Conservation (phyloP, 2,888 invertebrate species). For the Apodemia duryi region DNA sequence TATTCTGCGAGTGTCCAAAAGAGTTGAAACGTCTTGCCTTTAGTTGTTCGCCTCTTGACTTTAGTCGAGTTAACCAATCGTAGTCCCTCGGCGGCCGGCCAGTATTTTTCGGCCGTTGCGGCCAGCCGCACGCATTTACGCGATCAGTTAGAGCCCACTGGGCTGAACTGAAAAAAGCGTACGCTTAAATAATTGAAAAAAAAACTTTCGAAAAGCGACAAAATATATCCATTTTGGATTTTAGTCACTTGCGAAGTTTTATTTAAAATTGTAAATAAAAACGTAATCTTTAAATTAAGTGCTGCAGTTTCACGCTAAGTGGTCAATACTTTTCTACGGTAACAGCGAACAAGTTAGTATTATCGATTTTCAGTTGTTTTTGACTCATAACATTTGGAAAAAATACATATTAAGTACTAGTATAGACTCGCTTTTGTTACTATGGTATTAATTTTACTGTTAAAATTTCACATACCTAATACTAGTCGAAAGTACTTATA, state of each 20-base stretch:
- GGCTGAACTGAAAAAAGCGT: conserved; percentile 51
- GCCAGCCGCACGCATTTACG: conserved; percentile 44
- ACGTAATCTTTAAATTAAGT: conserved; percentile 4
- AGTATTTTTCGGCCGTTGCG: conserved; percentile 43
- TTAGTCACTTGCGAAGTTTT: conserved; percentile 12
- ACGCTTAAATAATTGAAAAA: conserved; percentile 19
- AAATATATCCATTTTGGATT: conserved; percentile 12
- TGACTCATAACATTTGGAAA: conserved; percentile 1
- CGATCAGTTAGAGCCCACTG: conserved; percentile 51
- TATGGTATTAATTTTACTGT: too few relatives aligned
- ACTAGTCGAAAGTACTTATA: too few relatives aligned
- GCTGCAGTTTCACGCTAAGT: not conserved
- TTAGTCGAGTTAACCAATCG: not conserved
- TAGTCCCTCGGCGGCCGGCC: conserved; percentile 7
- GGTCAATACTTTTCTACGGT: conserved; percentile 7
- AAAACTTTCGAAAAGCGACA: conserved; percentile 19
- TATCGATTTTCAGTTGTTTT: conserved; percentile 7
- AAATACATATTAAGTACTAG: not conserved
- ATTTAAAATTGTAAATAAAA: not conserved
- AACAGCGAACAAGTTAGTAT: not conserved
- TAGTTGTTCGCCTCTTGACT: not conserved
- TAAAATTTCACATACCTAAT: too few relatives aligned
- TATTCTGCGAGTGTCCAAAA: not conserved
- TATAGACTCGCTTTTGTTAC: too few relatives aligned
- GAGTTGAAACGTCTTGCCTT: not conserved